Evolutionary conservation across 1,140 invertebrate genomes (phyloP).

Genomic region (Chrysopa pallens): DNA sequence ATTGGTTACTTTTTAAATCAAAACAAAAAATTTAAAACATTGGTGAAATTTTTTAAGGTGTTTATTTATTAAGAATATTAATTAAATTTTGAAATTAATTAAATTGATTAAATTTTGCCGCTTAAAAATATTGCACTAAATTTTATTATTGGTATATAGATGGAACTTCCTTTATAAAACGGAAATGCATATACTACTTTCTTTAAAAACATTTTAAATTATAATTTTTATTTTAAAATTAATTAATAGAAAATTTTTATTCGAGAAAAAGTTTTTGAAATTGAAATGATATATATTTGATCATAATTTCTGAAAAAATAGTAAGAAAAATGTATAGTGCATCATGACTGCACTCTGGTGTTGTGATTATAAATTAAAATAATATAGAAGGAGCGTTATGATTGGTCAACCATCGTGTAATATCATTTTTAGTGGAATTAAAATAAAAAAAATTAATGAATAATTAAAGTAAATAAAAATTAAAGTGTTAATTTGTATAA

Average conservation of each 20-base stretch:
- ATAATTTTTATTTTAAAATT: background rate
- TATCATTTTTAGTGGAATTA: conserved; percentile 1
- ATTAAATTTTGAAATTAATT: background rate
- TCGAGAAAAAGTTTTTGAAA: background rate
- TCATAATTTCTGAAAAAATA: background rate
- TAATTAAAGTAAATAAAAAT: conserved; percentile 7
- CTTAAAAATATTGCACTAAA: background rate
- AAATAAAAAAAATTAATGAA: conserved; percentile 10
- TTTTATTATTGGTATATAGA: conserved; percentile 2
- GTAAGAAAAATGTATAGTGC: background rate
- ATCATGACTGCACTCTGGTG: conserved; percentile 1
- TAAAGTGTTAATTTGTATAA: background rate
- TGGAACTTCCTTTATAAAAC: conserved; percentile 2
- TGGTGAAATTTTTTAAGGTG: background rate
- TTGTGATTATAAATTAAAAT: background rate
- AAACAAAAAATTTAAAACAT: background rate
- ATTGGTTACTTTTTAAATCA: background rate
- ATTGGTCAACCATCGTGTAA: conserved; percentile 3
- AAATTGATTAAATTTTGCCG: background rate
- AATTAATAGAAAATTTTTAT: background rate
- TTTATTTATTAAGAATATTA: background rate
- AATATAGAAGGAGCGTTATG: conserved; percentile 7
- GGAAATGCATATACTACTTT: conserved; percentile 5
- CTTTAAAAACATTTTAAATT: background rate
- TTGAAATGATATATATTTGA: background rate